A percentile compares a stretch with the other conserved stretches of the same genome.
phyloP scores from a whole-genome alignment of 2,113 vertebrate genomes.

The Anolis carolinensis region DNA sequence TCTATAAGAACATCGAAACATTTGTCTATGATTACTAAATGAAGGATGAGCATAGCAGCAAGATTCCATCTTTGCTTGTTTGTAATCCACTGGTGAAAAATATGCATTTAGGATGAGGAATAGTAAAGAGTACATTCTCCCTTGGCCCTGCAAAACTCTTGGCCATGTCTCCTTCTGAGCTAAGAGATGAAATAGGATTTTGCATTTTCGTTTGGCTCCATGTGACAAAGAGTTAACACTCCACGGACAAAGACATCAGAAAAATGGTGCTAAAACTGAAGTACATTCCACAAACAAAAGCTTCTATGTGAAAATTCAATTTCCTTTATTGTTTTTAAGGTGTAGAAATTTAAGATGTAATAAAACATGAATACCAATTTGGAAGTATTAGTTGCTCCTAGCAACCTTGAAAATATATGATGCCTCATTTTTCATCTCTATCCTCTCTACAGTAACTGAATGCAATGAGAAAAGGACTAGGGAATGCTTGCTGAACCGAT shows the following conservation, averaged over 20 bases:
- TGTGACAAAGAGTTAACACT: slow-evolving; percentile 32
- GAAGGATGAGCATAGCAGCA: not conserved
- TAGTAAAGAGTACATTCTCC: not conserved
- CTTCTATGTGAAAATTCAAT: slow-evolving; percentile 70
- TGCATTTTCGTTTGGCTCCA: not conserved
- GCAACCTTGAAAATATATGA: slow-evolving; percentile 70
- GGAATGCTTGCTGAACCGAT: slow-evolving; percentile 38
- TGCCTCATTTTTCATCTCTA: slow-evolving; percentile 60
- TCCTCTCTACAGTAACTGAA: slow-evolving; percentile 52
- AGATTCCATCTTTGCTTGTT: not conserved
- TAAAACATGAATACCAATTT: slow-evolving; percentile 72
- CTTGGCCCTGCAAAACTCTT: not conserved
- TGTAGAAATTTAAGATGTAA: slow-evolving; percentile 70
- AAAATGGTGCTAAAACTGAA: slow-evolving; percentile 50
- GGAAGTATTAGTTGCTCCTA: slow-evolving; percentile 66
- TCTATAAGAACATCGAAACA: not conserved
- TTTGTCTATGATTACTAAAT: not conserved
- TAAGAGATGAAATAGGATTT: not conserved
- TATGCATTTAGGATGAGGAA: no score
- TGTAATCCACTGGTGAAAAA: not conserved
- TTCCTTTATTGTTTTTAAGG: slow-evolving; percentile 75
- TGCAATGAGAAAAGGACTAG: slow-evolving; percentile 32
- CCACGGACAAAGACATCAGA: slow-evolving; percentile 48
- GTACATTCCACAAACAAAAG: slow-evolving; percentile 61
- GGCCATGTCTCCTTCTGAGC: not conserved